Evolutionary conservation across 2,113 vertebrate genomes (phyloP), one percentile per base, ranked within the genome.

Genomic region (Rana temporaria): DNA sequence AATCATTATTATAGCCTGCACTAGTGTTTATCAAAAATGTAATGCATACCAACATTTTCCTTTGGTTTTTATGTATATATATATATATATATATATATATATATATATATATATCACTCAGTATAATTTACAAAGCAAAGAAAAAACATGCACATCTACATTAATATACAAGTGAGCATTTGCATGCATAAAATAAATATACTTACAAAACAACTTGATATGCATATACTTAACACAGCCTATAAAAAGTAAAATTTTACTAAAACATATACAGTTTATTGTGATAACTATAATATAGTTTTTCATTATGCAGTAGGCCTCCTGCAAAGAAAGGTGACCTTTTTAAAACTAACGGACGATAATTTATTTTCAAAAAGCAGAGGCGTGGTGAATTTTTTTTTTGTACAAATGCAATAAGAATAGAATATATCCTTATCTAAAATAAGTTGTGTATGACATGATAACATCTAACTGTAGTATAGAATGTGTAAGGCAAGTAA

Each of bases 171-270:
- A 52, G 30, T 34, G 55, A 56, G 52, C 57, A 48, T 65, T 30
- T 56, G 70, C 59, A 82, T 68, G 65, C 66, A 71, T 70, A 56
- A 76, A 75, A 82, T 83, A 83, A 76, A 83, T 76, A 83, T 42
- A 76, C 56, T 57, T 81, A 73, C 59, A 81, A 55, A 81, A 24
- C n/a, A 32, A 55, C 14, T 26, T 73, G 24, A 26, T 63, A 73
- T 38, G 15, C 6, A 48, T 20, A 3, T 71, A 70, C 15, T 52
- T 60, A 8, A 59, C 16, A 22, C 9, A 62, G 17, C 4, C 8
- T 22, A 12, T 18, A 17, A 80, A 59, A 79, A n/a, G 0, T 11
- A 56, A 38, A 24, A 17, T 24, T 30, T n/a, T 16, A 19, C n/a
- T 53, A 20, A 71, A n/a, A 48, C 6, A 4, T 24, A 19, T 22